These are phyloP conservation scores for Pseudomyrmex flavicornis DNA, from an alignment of 1,140 invertebrate species.

Conservation along the genomic window DNA sequence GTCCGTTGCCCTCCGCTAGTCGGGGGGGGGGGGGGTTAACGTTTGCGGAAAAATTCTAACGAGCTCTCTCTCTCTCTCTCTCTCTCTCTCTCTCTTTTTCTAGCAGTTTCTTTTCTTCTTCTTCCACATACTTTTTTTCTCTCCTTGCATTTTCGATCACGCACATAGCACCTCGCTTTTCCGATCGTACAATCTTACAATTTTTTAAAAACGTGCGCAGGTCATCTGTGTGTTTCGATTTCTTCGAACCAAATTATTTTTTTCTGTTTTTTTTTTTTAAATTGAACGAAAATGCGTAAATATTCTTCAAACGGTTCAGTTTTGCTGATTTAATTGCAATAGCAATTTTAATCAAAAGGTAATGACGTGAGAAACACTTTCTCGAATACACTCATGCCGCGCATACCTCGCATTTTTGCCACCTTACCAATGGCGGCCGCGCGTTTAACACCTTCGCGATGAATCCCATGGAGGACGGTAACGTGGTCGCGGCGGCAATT, in stretches of 20 bases:
- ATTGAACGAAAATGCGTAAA: background rate
- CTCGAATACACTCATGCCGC: background rate
- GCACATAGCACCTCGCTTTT: background rate
- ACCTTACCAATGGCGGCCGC: conserved; percentile 27
- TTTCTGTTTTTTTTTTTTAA: no score
- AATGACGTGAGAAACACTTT: background rate
- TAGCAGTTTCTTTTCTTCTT: background rate
- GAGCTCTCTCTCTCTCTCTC: conserved; percentile 73
- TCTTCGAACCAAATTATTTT: background rate
- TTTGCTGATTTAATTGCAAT: background rate
- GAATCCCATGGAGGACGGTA: conserved; percentile 33
- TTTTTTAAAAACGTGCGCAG: background rate
- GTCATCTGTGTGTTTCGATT: background rate
- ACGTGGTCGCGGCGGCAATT: conserved; percentile 60
- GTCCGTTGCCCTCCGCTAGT: conserved; percentile 72
- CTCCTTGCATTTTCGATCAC: conserved; percentile 33
- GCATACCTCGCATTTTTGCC: background rate
- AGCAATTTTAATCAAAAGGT: conserved; percentile 7
- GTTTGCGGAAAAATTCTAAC: conserved; percentile 85
- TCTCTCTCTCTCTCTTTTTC: conserved; percentile 7
- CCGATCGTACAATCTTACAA: background rate
- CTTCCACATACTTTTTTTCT: conserved; percentile 1
- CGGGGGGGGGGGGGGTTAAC: conserved; percentile 77
- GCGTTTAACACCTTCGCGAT: conserved; percentile 73
- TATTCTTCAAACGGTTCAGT: background rate